A percentile compares a stretch with the other conserved stretches of the same genome.
These are phyloP conservation scores for Columba guinea DNA, from an alignment of 2,797 vertebrate genomes.

Conservation along the genomic window DNA sequence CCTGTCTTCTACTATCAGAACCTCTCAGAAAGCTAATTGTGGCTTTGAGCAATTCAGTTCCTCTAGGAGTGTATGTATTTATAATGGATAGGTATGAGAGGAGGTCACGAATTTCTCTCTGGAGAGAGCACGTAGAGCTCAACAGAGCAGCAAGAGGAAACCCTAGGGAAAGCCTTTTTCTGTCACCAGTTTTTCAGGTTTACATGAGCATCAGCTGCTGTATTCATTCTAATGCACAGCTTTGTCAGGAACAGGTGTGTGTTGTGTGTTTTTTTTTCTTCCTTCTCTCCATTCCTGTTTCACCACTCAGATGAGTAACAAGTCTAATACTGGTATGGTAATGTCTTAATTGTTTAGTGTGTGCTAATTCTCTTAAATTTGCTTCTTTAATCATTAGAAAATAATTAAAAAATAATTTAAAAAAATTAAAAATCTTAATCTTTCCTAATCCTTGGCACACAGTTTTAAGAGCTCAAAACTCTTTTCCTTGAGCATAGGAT, in stretches of 20 bases:
- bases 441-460: neutral
- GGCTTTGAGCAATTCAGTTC: neutral
- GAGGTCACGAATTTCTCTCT: neutral
- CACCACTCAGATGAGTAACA: neutral
- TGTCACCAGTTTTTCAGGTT: neutral
- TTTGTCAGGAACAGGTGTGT: neutral
- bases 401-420: neutral
- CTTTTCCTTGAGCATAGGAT: neutral
- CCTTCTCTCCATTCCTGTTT: neutral
- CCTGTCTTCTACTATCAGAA: neutral
- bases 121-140: neutral
- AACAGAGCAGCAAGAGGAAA: neutral
- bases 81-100: neutral
- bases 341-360: neutral
- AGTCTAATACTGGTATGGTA: neutral
- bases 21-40: neutral
- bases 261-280: too few relatives aligned
- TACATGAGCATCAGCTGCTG: neutral
- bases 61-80: neutral
- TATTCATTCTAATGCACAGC: neutral
- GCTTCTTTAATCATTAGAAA: neutral
- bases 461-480: neutral
- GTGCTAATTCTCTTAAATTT: neutral
- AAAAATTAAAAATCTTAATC: neutral
- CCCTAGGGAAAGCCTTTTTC: neutral